Conservation (phyloP, 2,797 vertebrate species). For the Micropoecilia bifurca region DNA sequence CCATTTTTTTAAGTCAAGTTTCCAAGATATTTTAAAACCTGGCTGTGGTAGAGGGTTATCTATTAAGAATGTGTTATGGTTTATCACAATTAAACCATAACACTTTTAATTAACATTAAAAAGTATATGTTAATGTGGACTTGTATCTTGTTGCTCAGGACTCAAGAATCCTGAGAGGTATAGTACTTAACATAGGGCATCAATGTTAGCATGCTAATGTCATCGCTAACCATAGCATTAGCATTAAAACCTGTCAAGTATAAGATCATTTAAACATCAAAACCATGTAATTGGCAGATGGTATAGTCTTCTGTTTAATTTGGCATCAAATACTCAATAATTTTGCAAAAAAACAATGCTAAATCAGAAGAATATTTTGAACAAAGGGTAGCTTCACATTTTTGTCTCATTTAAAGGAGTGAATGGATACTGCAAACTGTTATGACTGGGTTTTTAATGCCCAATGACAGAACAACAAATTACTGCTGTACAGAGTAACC, state of each 20-base stretch:
- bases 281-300: not conserved
- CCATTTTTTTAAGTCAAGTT: not conserved
- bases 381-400: not conserved
- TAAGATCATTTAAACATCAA: not conserved
- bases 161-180: not conserved
- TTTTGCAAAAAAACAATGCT: not conserved
- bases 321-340: not conserved
- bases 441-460: not conserved
- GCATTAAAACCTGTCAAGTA: not conserved
- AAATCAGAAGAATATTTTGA: not conserved
- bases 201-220: not conserved
- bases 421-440: not conserved
- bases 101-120: too few relatives aligned
- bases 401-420: not conserved
- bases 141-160: not conserved
- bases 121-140: not conserved
- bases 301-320: not conserved
- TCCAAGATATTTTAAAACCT: not conserved
- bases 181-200: not conserved
- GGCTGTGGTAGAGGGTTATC: not conserved
- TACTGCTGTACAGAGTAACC: not conserved
- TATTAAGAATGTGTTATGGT: too few relatives aligned
- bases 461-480: not conserved
- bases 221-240: not conserved
- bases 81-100: not conserved